phyloP scores from a whole-genome alignment of 1,140 invertebrate genomes.

The Rhyzopertha dominica region DNA sequence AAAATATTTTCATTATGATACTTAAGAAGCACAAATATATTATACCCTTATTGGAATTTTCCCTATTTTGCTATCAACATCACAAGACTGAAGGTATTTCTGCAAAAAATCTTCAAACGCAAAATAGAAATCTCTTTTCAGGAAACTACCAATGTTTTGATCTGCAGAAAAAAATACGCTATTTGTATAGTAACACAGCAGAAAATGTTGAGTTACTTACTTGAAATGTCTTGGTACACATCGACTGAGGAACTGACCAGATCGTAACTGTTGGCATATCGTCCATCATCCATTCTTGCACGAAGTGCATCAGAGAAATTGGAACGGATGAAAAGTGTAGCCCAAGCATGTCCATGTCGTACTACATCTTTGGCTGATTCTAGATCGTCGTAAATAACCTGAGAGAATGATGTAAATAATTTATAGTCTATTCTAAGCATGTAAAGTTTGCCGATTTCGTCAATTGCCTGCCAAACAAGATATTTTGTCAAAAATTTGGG shows the following conservation, averaged over 20 bases:
- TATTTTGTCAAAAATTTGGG: no score
- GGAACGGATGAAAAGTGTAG: constrained; percentile 74
- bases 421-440: no score
- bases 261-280: constrained; percentile 68
- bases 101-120: constrained; percentile 72
- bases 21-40: neutral
- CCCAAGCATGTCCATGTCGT: constrained; percentile 73
- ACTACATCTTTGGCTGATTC: constrained; percentile 68
- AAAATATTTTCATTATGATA: neutral
- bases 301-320: constrained; percentile 81
- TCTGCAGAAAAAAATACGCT: constrained; percentile 49
- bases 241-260: constrained; percentile 74
- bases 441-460: no score
- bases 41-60: constrained; percentile 70
- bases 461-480: no score
- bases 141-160: constrained; percentile 82
- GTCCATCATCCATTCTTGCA: constrained; percentile 59
- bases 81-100: constrained; percentile 63
- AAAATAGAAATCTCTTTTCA: constrained; percentile 73
- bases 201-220: constrained; percentile 49
- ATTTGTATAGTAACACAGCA: no score
- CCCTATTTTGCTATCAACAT: constrained; percentile 72
- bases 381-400: constrained; percentile 62
- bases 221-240: constrained; percentile 88
- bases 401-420: no score